Base-by-base conservation (phyloP, 53 echinoderm and acorn worm species). In the Echinometra lucunter region DNA sequence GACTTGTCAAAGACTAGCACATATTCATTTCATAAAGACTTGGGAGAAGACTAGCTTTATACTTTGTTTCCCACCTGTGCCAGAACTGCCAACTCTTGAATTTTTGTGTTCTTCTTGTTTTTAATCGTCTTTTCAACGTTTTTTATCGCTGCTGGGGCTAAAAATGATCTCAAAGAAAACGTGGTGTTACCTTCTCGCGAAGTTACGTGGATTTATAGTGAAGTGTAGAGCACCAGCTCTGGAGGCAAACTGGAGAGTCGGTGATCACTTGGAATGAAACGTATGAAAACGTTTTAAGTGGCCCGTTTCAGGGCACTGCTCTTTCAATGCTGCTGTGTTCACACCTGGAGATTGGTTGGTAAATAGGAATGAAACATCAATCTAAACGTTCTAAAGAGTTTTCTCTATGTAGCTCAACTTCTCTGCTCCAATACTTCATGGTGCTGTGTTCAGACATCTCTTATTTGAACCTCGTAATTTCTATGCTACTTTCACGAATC, bases 1-100 rank as follows among this genome's bases (percentile, higher is more conserved):
- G 97, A 94, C 96, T 98, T 75, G 98, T 98, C 94, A 98, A 98
- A 93, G 97, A 98, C 94, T 98, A 94, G 85, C 94, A 44, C 93
- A 82, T 40, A 34, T 94, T 91, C 60, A 58, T 37, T 55, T 34
- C 63, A 60, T 90, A 63, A 90, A 90, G 90, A 90, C 90, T 90
- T 35, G 90, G 58, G 63, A 58, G 90, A 88, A 90, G 90, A 90
- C 90, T 60, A 90, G 58, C 90, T 63, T 85, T 85, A 47, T 85
- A 49, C 47, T 81, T 15, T 49, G 49, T 85, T 85, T 58, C 91
- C 91, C 91, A 91, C 91, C 91, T 91, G 91, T 91, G 66, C 91
- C 69, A 91, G 45, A 91, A 91, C 91, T 91, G 91, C 91, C 91
- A 91, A 91, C 23, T 90, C 63, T 90, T 90, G 21, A 60, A 90